phyloP scores from a whole-genome alignment of 2,113 vertebrate genomes.

The Hylia prasina region DNA sequence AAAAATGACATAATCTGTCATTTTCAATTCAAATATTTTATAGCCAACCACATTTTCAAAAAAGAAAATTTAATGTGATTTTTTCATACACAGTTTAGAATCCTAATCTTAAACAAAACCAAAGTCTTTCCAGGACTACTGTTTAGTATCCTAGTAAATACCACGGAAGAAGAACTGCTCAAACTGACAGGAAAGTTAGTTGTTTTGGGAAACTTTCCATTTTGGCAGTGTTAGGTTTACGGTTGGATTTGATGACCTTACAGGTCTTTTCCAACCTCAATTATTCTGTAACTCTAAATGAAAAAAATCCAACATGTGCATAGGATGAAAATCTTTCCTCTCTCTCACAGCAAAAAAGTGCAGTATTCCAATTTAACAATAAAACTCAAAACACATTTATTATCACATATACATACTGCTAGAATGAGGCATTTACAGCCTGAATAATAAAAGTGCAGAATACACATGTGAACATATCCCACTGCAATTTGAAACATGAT shows the following conservation, averaged over 20 bases:
- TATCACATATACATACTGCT: neutral
- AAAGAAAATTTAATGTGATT: neutral
- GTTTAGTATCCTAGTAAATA: neutral
- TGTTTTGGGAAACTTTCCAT: neutral
- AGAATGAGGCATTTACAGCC: neutral
- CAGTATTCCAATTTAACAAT: neutral
- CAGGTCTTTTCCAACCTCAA: neutral
- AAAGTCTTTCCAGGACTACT: neutral
- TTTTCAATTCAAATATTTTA: neutral
- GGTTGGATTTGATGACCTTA: fast-evolving
- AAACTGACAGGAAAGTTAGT: neutral
- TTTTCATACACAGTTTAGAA: neutral
- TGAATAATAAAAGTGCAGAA: neutral
- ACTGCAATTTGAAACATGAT: neutral
- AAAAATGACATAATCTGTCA: neutral
- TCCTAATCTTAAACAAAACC: neutral
- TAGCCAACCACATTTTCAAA: neutral
- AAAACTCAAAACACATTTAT: neutral
- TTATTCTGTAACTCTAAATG: neutral
- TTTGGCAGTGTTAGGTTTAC: neutral
- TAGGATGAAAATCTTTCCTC: neutral
- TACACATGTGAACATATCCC: neutral
- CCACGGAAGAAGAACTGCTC: neutral
- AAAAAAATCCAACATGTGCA: fast-evolving
- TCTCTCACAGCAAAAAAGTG: neutral